Evolutionary conservation across 2,797 vertebrate genomes (phyloP).

Genomic region (Molossus molossus): DNA sequence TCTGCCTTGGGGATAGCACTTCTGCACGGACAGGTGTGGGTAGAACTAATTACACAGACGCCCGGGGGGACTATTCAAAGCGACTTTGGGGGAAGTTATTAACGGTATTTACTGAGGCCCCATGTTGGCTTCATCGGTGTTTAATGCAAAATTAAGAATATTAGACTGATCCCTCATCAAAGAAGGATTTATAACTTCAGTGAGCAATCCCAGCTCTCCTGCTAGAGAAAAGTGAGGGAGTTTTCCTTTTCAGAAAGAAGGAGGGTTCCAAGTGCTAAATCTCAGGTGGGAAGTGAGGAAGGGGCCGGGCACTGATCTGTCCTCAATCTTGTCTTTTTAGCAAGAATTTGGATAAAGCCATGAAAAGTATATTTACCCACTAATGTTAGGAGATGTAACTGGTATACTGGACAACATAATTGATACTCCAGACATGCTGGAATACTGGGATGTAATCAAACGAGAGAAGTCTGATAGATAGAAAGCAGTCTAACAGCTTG

Average conservation of each 20-base stretch:
- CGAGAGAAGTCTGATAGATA: not conserved
- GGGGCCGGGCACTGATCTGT: not conserved
- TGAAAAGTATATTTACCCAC: not conserved
- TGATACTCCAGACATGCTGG: slow-evolving; percentile 36
- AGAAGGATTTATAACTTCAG: not conserved
- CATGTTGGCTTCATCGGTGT: not conserved
- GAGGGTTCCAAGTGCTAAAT: not conserved
- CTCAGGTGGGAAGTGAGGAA: not conserved
- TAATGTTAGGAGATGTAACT: not conserved
- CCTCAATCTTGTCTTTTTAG: slow-evolving; percentile 9
- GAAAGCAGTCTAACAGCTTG: not conserved
- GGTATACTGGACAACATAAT: not conserved
- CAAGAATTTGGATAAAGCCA: slow-evolving; percentile 38
- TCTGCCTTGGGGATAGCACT: not conserved
- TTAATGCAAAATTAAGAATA: slow-evolving; percentile 52
- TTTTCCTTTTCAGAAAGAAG: slow-evolving; percentile 8
- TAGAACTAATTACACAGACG: not conserved
- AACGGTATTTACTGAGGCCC: not conserved
- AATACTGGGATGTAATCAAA: not conserved
- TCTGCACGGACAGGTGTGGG: not conserved
- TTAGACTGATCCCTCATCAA: not conserved
- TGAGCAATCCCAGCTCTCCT: not conserved
- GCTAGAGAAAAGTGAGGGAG: not conserved
- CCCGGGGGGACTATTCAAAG: slow-evolving; percentile 2
- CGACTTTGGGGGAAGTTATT: slow-evolving; percentile 48